Conservation (phyloP, 1,140 invertebrate genomes). For the Lysiphlebus fabarum region DNA sequence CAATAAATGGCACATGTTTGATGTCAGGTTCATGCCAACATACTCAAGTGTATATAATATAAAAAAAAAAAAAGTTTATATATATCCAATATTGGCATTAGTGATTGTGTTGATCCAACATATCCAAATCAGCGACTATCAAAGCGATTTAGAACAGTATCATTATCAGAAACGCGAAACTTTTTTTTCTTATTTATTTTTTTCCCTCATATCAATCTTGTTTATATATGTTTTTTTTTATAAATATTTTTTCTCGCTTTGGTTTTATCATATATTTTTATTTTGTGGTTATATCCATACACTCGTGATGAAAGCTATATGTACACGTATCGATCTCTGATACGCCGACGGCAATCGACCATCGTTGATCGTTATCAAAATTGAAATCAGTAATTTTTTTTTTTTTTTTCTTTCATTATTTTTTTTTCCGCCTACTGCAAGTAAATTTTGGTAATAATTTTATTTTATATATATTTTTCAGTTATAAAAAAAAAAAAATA, state of each 20-base stretch:
- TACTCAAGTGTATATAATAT: neutral
- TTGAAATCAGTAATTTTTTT: slow-evolving; percentile 11
- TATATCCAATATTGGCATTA: slow-evolving; percentile 20
- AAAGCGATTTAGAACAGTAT: slow-evolving; percentile 31
- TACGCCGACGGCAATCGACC: slow-evolving; percentile 9
- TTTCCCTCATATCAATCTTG: neutral
- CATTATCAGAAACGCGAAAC: slow-evolving; percentile 26
- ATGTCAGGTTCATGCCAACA: slow-evolving; percentile 10
- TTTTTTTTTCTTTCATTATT: neutral
- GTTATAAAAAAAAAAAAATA: neutral
- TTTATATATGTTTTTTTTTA: neutral
- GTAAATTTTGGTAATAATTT: too few relatives aligned
- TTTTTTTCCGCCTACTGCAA: neutral
- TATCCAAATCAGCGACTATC: slow-evolving; percentile 28
- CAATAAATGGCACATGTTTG: slow-evolving; percentile 7
- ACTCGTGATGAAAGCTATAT: slow-evolving; percentile 15
- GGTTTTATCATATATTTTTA: neutral
- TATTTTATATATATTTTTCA: neutral
- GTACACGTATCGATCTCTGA: slow-evolving; percentile 21
- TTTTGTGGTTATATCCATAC: neutral
- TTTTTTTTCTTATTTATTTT: slow-evolving; percentile 9
- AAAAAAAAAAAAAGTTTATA: too few relatives aligned
- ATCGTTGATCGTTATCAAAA: slow-evolving; percentile 15
- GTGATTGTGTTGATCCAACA: slow-evolving; percentile 19
- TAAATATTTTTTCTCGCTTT: too few relatives aligned